A percentile compares a stretch with the other conserved stretches of the same genome.
Conservation (phyloP, 2,888 invertebrate species). For the Neoitamus cyanurus region DNA sequence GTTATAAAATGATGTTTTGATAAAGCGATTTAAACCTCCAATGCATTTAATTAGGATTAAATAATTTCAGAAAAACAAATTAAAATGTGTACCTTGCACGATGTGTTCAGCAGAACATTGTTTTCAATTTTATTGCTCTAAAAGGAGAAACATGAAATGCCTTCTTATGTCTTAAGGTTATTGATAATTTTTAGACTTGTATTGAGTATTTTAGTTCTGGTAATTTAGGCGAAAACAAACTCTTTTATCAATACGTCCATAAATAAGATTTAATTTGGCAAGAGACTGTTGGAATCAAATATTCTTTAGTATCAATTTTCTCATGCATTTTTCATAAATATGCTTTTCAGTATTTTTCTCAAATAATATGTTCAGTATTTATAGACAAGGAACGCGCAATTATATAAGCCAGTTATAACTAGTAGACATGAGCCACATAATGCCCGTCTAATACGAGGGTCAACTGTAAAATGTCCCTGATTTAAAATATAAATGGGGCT, state of each 20-base stretch:
- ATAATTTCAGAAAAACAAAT: background rate
- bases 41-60: background rate
- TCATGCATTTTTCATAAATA: background rate
- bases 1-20: background rate
- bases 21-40: background rate
- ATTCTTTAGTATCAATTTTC: background rate
- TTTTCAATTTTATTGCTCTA: background rate
- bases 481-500: too few species aligned
- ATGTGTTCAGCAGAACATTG: background rate
- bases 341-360: too few species aligned
- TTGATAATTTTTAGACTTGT: background rate
- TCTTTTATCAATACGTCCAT: conserved; percentile 16
- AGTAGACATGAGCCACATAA: too few species aligned
- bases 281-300: background rate
- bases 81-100: background rate
- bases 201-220: background rate
- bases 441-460: too few species aligned
- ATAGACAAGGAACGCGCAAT: too few species aligned
- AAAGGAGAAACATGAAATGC: background rate
- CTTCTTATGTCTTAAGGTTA: background rate
- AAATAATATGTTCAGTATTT: too few species aligned
- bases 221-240: background rate
- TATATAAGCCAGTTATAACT: too few species aligned
- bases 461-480: too few species aligned
- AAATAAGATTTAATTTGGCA: background rate